Evolutionary conservation across 2,888 invertebrate genomes (phyloP), one percentile per base, ranked within the genome.

Genomic region (Troides helena): DNA sequence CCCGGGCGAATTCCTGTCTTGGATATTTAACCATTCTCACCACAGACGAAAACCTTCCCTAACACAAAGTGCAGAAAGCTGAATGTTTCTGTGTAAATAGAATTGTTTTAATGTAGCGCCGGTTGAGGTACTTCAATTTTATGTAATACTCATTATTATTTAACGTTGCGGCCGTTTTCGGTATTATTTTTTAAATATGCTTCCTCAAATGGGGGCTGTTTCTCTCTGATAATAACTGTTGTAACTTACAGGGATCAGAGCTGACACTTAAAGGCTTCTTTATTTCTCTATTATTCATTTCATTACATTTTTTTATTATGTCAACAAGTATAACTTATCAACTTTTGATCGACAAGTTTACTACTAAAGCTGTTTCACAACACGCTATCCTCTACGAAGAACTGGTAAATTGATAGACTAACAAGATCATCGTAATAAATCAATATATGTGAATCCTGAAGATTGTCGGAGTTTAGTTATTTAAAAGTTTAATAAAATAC

Each of bases 81-180:
- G 74, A 76, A 76, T 73, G 73, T 79, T 6, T 58, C 1, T 43
- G 25, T 25, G 36, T 56, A 23, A 50, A 60, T 56, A 30, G 36
- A 36, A 39, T 46, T 25, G 10, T 36, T 62, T 50, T 62, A 25
- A 50, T 36, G 57, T 53, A 69, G 56, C 66, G 78, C 76, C 77
- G 76, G 77, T 81, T 80, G 69, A 74, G 75, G 76, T 73, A 74
- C 76, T 79, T 80, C 76, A 77, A 78, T 81, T 90, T 90, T 89
- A 90, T 81, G 84, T 86, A 84, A 85, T 89, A 84, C 86, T 85
- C 86, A 87, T 89, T 90, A 87, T 81, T 70, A 82, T 81, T 87
- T 85, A 88, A 85, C 81, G 85, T 83, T 84, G 82, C 79, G 79
- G 72, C 72, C 77, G 81, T 79, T 80, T 82, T 74, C 71, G 73